A percentile compares a stretch with the other conserved stretches of the same genome.
These are phyloP conservation scores for Zeugodacus cucurbitae DNA, from an alignment of 1,140 invertebrate species.

Conservation along the genomic window DNA sequence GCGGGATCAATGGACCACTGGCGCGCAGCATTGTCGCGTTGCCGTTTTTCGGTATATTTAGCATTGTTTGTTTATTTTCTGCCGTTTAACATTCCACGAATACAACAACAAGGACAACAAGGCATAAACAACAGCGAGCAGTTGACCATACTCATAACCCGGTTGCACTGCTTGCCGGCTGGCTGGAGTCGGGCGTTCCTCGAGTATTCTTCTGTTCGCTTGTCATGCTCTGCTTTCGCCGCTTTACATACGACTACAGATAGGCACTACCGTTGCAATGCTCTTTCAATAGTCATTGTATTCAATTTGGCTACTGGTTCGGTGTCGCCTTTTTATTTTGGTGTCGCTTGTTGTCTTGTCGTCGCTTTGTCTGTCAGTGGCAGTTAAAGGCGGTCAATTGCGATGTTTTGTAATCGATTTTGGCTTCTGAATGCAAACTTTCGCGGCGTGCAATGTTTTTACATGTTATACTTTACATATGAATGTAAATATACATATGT, in stretches of 20 bases:
- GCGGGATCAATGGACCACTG: not conserved
- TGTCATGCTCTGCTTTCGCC: not conserved
- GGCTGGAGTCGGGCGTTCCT: not conserved
- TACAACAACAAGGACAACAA: not conserved
- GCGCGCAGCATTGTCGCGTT: not conserved
- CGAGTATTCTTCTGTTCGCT: not conserved
- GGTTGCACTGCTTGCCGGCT: not conserved
- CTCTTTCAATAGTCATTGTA: constrained; percentile 9
- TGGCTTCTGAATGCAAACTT: constrained; percentile 32
- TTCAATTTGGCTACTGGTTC: constrained; percentile 5
- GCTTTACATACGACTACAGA: not conserved
- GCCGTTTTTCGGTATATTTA: constrained; percentile 11
- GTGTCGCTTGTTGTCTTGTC: constrained; percentile 26
- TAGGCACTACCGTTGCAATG: not conserved
- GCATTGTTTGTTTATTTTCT: constrained; percentile 22
- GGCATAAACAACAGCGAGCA: not conserved
- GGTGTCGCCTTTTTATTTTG: constrained; percentile 21
- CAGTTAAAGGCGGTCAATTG: constrained; percentile 15
- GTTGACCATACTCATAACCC: not conserved
- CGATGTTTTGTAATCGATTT: constrained; percentile 23
- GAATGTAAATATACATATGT: not conserved
- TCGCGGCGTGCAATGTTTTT: not conserved
- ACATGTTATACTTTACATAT: not conserved
- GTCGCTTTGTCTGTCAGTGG: constrained; percentile 33
- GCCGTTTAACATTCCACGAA: constrained; percentile 33